Conservation (phyloP, 2,797 vertebrate genomes). For the Periparus ater region DNA sequence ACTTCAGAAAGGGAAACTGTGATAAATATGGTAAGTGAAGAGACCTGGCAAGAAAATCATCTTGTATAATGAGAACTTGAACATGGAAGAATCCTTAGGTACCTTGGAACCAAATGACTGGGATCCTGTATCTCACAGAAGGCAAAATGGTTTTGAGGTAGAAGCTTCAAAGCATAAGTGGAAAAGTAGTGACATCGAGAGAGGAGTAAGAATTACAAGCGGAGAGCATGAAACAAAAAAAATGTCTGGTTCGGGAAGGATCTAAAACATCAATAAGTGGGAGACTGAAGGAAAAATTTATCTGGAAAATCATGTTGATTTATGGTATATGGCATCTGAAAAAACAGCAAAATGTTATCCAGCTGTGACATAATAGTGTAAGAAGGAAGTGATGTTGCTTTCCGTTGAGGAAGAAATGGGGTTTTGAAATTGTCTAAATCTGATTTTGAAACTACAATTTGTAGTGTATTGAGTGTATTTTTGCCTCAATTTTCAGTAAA, state of each 20-base stretch:
- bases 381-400: background rate
- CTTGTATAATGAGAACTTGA: background rate
- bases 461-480: background rate
- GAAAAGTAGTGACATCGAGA: background rate
- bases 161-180: background rate
- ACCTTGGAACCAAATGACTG: background rate
- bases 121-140: background rate
- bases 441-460: background rate
- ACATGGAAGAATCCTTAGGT: background rate
- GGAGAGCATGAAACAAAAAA: background rate
- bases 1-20: background rate
- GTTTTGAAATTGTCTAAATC: background rate
- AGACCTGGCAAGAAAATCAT: background rate
- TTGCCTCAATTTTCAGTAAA: background rate
- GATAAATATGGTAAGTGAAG: background rate
- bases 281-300: background rate
- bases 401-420: background rate
- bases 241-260: background rate
- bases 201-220: background rate
- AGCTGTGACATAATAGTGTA: background rate
- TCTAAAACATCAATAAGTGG: background rate
- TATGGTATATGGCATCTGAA: background rate
- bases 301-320: background rate
- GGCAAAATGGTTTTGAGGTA: background rate
- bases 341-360: background rate